phyloP scores from a whole-genome alignment of 2,888 invertebrate species.

The Drosophila mimetica region DNA sequence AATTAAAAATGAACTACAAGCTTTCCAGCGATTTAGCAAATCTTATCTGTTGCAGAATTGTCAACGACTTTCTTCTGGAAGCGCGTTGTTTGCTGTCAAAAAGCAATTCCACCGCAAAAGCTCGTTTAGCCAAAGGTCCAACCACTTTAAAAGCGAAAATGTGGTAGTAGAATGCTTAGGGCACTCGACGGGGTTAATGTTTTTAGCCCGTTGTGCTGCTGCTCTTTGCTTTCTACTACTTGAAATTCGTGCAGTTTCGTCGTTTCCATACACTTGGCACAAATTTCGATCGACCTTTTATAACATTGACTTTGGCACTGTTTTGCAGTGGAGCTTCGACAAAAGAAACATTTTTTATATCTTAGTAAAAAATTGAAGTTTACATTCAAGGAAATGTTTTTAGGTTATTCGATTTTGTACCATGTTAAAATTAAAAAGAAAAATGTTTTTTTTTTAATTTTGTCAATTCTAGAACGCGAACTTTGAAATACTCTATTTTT shows the following conservation, averaged over 20 bases:
- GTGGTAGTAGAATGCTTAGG: conserved; percentile 2
- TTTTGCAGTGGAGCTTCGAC: not conserved
- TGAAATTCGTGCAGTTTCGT: conserved; percentile 39
- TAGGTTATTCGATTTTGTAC: too few species aligned
- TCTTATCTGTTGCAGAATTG: conserved; percentile 18
- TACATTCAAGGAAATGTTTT: too few species aligned
- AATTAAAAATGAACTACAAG: conserved; percentile 1
- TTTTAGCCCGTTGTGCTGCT: conserved; percentile 14
- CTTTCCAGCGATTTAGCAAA: conserved; percentile 9
- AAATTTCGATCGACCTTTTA: not conserved
- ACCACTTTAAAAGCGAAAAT: conserved; percentile 10
- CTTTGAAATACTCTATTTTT: too few species aligned
- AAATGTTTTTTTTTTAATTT: too few species aligned
- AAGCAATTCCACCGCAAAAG: conserved; percentile 13
- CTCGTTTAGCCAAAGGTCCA: conserved; percentile 30
- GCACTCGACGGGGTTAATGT: conserved; percentile 43
- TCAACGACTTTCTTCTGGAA: conserved; percentile 19
- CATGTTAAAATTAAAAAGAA: too few species aligned
- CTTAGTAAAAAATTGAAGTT: too few species aligned
- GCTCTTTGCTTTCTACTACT: conserved; percentile 40
- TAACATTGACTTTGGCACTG: conserved; percentile 2
- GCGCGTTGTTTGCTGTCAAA: conserved; percentile 12
- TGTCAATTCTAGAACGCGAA: too few species aligned
- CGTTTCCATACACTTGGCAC: conserved; percentile 33
- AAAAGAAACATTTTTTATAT: too few species aligned